Conservation (phyloP, 2,797 vertebrate species). For the Pipistrellus pipistrellus region DNA sequence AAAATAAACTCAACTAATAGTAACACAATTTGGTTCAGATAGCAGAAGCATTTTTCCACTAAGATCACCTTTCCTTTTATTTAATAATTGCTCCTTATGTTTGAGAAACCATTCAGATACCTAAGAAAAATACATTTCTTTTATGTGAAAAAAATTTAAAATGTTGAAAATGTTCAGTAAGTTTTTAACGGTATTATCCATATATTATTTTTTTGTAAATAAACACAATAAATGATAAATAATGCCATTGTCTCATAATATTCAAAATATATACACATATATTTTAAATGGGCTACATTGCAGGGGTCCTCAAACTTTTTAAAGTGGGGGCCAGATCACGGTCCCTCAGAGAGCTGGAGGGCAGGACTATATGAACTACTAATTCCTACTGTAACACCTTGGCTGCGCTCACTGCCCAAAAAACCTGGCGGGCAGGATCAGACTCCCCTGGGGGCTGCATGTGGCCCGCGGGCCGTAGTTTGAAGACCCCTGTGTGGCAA, state of each 20-base stretch:
- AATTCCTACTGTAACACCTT: too few relatives aligned
- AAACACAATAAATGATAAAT: neutral
- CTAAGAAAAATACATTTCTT: neutral
- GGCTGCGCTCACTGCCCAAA: too few relatives aligned
- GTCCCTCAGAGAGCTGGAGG: too few relatives aligned
- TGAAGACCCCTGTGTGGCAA: too few relatives aligned
- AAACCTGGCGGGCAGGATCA: too few relatives aligned
- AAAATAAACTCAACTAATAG: slow-evolving; percentile 84
- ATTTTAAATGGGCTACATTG: neutral
- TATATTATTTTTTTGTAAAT: neutral
- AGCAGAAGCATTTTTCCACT: slow-evolving; percentile 77
- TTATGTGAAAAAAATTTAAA: neutral
- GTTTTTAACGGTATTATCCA: neutral
- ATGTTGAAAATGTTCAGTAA: neutral
- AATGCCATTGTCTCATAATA: neutral
- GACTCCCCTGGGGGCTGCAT: too few relatives aligned
- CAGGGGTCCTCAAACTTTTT: too few relatives aligned
- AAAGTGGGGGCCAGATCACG: too few relatives aligned
- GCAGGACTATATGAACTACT: too few relatives aligned
- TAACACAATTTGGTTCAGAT: slow-evolving; percentile 79
- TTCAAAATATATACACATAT: neutral
- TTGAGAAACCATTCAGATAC: neutral
- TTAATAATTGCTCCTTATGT: slow-evolving; percentile 62
- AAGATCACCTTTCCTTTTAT: slow-evolving; percentile 62
- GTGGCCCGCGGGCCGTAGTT: too few relatives aligned